phyloP scores from a whole-genome alignment of 2,888 invertebrate species.

The Nomada ferruginata region DNA sequence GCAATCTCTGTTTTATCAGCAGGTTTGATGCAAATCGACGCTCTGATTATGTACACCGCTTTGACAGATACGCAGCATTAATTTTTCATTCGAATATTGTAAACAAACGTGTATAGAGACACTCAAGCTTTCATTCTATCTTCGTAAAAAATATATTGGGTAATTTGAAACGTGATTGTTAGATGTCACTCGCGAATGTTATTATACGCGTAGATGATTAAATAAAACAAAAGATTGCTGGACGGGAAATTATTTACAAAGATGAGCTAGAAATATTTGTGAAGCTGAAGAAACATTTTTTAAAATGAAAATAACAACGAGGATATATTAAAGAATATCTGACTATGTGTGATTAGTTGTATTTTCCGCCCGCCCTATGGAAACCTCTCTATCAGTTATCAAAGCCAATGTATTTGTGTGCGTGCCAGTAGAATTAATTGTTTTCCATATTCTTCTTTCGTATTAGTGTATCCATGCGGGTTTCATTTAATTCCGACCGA shows the following conservation, averaged over 20 bases:
- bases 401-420: background rate
- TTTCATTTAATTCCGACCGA: background rate
- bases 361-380: background rate
- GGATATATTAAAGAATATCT: background rate
- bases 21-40: background rate
- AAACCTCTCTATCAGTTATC: background rate
- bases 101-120: background rate
- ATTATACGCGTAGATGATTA: background rate
- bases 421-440: background rate
- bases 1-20: background rate
- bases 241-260: background rate
- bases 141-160: background rate
- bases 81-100: background rate
- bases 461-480: background rate
- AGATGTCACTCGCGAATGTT: background rate
- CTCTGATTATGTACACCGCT: background rate
- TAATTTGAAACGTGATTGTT: background rate
- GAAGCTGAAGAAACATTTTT: background rate
- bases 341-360: background rate
- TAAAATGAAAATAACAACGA: background rate
- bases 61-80: conserved; percentile 7
- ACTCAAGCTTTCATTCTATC: background rate
- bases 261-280: background rate
- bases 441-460: background rate
- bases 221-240: background rate